Percentiles rank a stretch among this genome's conserved stretches.
These are phyloP conservation scores for Brachyhypopomus occidentalis DNA, from an alignment of 2,113 vertebrate species.

Conservation along the genomic window DNA sequence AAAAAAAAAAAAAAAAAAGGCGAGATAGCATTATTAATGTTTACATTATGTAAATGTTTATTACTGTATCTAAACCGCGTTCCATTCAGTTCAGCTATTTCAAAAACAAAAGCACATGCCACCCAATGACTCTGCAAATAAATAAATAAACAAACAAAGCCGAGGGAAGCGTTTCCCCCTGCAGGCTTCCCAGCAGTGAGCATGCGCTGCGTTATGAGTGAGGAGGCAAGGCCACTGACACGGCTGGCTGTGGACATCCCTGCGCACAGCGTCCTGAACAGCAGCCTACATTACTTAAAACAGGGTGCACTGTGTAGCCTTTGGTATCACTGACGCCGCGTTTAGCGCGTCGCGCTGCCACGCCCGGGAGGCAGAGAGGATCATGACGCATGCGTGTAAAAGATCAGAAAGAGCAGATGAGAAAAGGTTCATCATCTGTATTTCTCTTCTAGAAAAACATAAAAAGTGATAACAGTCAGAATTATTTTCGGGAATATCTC, in stretches of 20 bases:
- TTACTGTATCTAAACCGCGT: constrained; percentile 12
- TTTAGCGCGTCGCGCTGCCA: no score
- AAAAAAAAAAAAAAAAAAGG: neutral
- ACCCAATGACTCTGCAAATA: neutral
- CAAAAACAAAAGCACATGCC: neutral
- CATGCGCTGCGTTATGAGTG: neutral
- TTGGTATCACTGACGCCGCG: no score
- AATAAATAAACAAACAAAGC: neutral
- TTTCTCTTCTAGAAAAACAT: no score
- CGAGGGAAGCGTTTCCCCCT: no score
- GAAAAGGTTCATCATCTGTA: no score
- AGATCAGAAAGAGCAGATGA: no score
- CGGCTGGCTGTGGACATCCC: neutral
- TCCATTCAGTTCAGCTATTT: neutral
- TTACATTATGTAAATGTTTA: constrained; percentile 38
- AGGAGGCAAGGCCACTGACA: neutral
- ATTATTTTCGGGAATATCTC: no score
- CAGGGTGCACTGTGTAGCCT: no score
- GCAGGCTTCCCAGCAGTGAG: neutral
- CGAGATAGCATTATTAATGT: constrained; percentile 32
- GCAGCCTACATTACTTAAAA: no score
- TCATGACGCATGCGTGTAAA: no score
- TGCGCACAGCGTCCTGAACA: neutral
- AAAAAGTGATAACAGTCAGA: no score
- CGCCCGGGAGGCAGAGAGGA: no score